Conservation (phyloP, 2,797 vertebrate species). For the Fistularia tabacaria region DNA sequence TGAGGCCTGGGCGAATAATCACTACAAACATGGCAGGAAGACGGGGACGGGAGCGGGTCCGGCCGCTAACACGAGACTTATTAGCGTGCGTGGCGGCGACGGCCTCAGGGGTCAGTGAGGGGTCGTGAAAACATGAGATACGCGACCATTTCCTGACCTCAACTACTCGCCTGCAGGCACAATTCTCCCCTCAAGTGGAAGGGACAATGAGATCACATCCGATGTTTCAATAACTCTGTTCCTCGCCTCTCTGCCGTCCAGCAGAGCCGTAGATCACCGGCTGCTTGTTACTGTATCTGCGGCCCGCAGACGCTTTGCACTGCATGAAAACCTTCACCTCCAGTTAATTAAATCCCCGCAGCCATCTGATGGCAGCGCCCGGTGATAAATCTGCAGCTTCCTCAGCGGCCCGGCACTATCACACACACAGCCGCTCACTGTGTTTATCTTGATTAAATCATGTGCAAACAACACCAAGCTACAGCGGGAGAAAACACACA, state of each 20-base stretch:
- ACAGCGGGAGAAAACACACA: constrained; percentile 15
- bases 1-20: no score
- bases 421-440: constrained; percentile 7
- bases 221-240: no score
- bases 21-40: no score
- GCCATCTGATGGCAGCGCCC: constrained; percentile 15
- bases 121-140: no score
- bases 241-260: neutral
- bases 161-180: no score
- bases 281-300: constrained; percentile 5
- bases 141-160: no score
- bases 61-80: no score
- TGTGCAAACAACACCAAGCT: constrained; percentile 16
- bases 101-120: no score
- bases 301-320: constrained; percentile 21
- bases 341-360: constrained; percentile 31
- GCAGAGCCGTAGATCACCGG: neutral
- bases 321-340: constrained; percentile 2
- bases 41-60: no score
- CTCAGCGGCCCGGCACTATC: constrained; percentile 15
- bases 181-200: no score
- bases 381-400: constrained; percentile 39
- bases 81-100: no score
- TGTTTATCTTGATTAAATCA: constrained; percentile 56
- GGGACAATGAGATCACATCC: no score